Percentiles rank a stretch among this genome's conserved stretches.
These are phyloP conservation scores for Macaca mulatta DNA, from an alignment of 2,113 vertebrate genomes.

Conservation along the genomic window DNA sequence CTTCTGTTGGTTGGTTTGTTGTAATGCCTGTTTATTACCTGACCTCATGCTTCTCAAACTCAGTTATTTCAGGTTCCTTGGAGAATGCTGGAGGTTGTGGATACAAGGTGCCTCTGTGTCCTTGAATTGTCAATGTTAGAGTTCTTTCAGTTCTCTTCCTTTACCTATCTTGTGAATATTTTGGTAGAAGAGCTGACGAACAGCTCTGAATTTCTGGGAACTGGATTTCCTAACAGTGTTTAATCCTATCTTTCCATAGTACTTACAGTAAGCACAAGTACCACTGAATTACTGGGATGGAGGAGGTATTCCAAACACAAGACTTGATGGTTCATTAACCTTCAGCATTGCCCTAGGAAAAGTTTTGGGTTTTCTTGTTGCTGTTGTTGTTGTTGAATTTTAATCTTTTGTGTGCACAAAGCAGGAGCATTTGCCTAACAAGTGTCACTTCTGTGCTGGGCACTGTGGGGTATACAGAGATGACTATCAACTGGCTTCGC, in stretches of 20 bases:
- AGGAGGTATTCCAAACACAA: not conserved
- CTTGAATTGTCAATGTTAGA: not conserved
- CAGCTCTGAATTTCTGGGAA: not conserved
- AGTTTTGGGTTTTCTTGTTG: not conserved
- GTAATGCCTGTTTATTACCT: not conserved
- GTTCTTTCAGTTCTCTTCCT: no score
- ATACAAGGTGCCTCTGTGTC: no score
- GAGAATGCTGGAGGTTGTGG: not conserved
- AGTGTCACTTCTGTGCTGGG: not conserved
- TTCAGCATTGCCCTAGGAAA: not conserved
- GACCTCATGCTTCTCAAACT: not conserved
- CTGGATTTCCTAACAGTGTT: not conserved
- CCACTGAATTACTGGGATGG: not conserved
- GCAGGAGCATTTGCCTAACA: not conserved
- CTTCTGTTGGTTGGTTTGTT: conserved; percentile 25
- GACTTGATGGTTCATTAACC: not conserved
- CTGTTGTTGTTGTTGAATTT: not conserved
- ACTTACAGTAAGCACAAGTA: not conserved
- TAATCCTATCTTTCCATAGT: not conserved
- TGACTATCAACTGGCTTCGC: not conserved
- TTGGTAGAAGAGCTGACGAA: not conserved
- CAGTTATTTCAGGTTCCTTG: not conserved
- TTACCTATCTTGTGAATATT: not conserved
- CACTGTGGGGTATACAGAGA: not conserved
- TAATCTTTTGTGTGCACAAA: not conserved